phyloP scores from a whole-genome alignment of 2,888 invertebrate genomes.

The Amphipoea oculea region DNA sequence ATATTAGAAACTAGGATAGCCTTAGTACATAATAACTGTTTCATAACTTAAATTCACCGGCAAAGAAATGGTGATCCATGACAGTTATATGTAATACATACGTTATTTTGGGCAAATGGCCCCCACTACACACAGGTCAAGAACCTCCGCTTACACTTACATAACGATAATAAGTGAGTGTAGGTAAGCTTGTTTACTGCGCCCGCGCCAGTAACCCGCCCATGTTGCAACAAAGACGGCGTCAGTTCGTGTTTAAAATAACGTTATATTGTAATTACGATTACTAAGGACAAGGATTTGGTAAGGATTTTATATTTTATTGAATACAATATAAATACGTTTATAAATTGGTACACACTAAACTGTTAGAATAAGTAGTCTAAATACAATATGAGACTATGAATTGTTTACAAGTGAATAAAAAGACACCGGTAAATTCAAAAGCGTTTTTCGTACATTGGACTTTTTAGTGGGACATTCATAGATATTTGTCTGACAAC shows the following conservation, averaged over 20 bases:
- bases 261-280: neutral
- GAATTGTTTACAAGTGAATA: neutral
- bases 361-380: neutral
- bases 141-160: neutral
- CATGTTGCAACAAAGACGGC: neutral
- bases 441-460: neutral
- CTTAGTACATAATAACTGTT: too few relatives aligned
- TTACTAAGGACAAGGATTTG: neutral
- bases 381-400: neutral
- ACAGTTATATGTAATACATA: neutral
- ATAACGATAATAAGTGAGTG: neutral
- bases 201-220: neutral
- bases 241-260: neutral
- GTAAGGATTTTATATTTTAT: neutral
- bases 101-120: neutral
- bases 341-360: neutral
- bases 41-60: neutral
- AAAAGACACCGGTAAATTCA: neutral
- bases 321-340: neutral
- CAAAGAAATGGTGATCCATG: neutral
- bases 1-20: too few relatives aligned
- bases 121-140: neutral
- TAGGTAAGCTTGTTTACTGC: neutral
- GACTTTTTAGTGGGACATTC: neutral
- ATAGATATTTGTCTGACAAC: neutral